Percentiles rank a stretch among this genome's conserved stretches.
Evolutionary conservation across 1,140 invertebrate species (phyloP).

Genomic region (Penaeus vannamei): DNA sequence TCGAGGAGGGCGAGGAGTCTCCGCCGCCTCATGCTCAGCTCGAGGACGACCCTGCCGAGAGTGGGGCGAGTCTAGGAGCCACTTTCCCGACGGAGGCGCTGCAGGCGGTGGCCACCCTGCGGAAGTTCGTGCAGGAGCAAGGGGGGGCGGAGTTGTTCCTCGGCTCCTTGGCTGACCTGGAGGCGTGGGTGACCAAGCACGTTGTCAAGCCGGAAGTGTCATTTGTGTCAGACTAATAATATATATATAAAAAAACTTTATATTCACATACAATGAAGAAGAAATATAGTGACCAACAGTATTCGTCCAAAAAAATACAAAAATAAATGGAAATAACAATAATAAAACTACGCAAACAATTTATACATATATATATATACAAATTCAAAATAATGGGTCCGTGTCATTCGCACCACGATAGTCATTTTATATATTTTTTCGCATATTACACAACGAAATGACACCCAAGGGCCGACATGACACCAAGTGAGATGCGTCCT

Average conservation of each 20-base stretch:
- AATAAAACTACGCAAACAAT: too few species aligned
- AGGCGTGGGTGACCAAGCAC: constrained; percentile 30
- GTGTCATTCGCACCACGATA: too few species aligned
- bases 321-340: too few species aligned
- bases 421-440: too few species aligned
- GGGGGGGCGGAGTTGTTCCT: neutral
- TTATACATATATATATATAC: too few species aligned
- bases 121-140: constrained; percentile 37
- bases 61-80: neutral
- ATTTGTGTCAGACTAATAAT: neutral
- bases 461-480: constrained; percentile 3
- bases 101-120: constrained; percentile 25
- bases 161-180: neutral
- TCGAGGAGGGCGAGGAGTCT: constrained; percentile 26
- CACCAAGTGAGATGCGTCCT: constrained; percentile 38
- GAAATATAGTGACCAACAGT: too few species aligned
- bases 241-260: neutral
- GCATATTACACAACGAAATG: too few species aligned
- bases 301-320: too few species aligned
- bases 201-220: constrained; percentile 44
- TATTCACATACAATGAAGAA: neutral
- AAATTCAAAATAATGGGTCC: too few species aligned
- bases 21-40: neutral
- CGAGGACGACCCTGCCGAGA: neutral
- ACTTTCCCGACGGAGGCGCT: constrained; percentile 31